Evolutionary conservation across 2,888 invertebrate genomes (phyloP), one percentile per base, ranked within the genome.

Genomic region (Patella ulyssiponensis): DNA sequence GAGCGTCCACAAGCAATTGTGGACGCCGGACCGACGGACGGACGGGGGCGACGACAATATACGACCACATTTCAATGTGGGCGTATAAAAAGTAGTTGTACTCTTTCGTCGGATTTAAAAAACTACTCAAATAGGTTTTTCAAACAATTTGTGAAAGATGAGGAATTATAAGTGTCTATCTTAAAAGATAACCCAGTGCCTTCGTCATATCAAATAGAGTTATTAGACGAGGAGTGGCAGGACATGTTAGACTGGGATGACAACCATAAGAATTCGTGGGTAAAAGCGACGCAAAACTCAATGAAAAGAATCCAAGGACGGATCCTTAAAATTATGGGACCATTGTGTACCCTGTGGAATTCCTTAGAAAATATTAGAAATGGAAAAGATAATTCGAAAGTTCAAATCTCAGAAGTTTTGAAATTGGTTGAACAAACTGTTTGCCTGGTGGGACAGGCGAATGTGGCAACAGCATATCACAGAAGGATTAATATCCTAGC

Each of bases 381-480:
- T 58, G 58, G 58, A 7, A 14, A 73, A 69, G 23, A 44, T 53
- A 27, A 27, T 0, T 44, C 52, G 3, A 23, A 69, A 15, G 14
- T 75, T 17, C 75, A 78, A 14, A 14, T 75, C 1, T 44, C n/a
- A 15, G 72, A 71, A 15, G 53, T 75, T 44, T 52, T 78, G 3
- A n/a, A 54, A 7, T 33, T 72, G 11, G 20, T 69, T 27, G 78
- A 78, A 53, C 71, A 76, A 72, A 71, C n/a, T 2, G 69, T 73
- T 17, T 75, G 74, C 23, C 53, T 75, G 3, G 15, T 78, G 7
- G 78, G 75, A 4, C 75, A 78, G 44, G 75, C 72, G 11, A 75
- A 44, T 58, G 54, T 75, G 3, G 2, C 58, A 33, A 51, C 52
- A 9, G 27, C 52, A 11, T 75, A 73, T 51, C 56, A 56, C n/a